Evolutionary conservation across 1,140 invertebrate genomes (phyloP), one percentile per base, ranked within the genome.

Genomic region (Limonius californicus): DNA sequence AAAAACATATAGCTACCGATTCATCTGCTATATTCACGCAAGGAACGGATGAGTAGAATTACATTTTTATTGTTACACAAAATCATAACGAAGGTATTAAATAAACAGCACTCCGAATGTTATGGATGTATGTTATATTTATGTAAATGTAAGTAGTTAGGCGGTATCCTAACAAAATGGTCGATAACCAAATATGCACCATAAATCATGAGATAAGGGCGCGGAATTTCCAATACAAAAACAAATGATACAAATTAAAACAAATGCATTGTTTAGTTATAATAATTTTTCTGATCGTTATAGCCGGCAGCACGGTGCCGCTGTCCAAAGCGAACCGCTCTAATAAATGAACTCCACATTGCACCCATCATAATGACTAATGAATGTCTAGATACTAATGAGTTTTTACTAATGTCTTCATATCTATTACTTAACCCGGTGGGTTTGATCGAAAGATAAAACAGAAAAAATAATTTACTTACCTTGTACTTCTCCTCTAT

Each of bases 321-420:
- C 35, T 39, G 35, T 39, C 35, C n/a, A 39, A 39, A 39, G n/a
- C 15, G 16, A 47, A 47, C 57, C 57, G 57, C 57, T 43, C 23
- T 30, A 43, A 53, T 39, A 53, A 47, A 59, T 53, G 57, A 59
- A 59, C 47, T 59, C 45, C 57, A 50, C 45, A 45, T 50, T 30
- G 15, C 42, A 50, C 14, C 54, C 21, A 60, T 15, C 42, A 64
- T 50, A 55, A 64, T 64, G 63, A 64, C 43, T 64, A 64, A 64
- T 64, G 63, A 59, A 60, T 39, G 54, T 21, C 27, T 57, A 42
- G 27, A 53, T 55, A 64, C 54, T 64, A 64, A 64, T 64, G 63
- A 61, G 58, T 61, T 64, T 64, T 50, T 60, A 57, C 63, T 64
- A 64, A 64, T 64, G 63, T 64, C 63, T 64, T 64, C 58, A 64